A percentile compares a stretch with the other conserved stretches of the same genome.
Conservation (phyloP, 2,113 vertebrate genomes). For the Irena cyanogastra region DNA sequence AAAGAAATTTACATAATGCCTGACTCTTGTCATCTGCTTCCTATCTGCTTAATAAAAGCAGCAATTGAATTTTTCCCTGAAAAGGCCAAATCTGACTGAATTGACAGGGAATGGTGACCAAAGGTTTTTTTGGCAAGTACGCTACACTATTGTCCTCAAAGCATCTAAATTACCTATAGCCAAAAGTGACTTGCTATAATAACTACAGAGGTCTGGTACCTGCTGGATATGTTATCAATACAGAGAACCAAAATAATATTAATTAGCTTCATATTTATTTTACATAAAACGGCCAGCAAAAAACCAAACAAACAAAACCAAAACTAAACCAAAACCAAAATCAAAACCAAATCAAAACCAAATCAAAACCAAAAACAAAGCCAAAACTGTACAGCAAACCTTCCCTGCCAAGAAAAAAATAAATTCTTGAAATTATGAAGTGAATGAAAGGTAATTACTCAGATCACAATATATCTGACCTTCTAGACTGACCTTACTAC, state of each 20-base stretch:
- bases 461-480: background rate
- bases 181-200: fast-evolving
- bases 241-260: background rate
- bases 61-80: background rate
- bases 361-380: background rate
- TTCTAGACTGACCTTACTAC: background rate
- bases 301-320: too few relatives aligned
- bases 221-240: background rate
- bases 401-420: fast-evolving
- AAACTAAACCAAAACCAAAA: background rate
- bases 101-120: background rate
- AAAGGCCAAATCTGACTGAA: background rate
- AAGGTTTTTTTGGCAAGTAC: background rate
- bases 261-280: background rate
- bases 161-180: background rate
- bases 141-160: background rate
- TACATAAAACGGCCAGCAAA: background rate
- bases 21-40: background rate
- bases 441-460: background rate
- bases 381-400: fast-evolving
- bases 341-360: too few relatives aligned
- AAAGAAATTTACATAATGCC: background rate
- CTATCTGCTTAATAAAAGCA: background rate
- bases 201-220: background rate
- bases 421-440: background rate